Evolutionary conservation across 1,140 invertebrate genomes (phyloP).

Genomic region (Trachelipus rathkii): DNA sequence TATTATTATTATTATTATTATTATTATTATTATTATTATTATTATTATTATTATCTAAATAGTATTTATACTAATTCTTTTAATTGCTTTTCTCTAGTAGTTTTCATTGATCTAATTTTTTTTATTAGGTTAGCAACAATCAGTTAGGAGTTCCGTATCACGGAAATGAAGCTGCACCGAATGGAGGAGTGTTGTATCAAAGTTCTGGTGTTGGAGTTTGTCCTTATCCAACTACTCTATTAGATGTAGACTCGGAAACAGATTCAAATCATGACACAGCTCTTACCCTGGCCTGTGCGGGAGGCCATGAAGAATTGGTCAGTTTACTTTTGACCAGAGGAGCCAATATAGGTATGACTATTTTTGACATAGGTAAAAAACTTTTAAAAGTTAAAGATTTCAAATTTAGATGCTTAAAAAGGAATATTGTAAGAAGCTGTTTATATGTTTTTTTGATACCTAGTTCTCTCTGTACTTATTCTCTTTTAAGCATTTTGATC

Average conservation of each 20-base stretch:
- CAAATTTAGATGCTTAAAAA: too few relatives aligned
- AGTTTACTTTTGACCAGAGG: constrained; percentile 81
- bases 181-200: constrained; percentile 27
- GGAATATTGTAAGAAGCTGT: too few relatives aligned
- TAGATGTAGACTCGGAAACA: constrained; percentile 80
- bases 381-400: too few relatives aligned
- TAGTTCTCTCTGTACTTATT: too few relatives aligned
- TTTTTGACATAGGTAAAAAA: too few relatives aligned
- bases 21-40: too few relatives aligned
- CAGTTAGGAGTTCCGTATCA: constrained; percentile 37
- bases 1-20: neutral
- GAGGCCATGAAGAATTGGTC: constrained; percentile 92
- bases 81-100: neutral
- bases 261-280: constrained; percentile 98
- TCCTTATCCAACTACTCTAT: constrained; percentile 33
- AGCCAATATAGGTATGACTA: constrained; percentile 72
- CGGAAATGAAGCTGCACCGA: constrained; percentile 32
- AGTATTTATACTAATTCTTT: too few relatives aligned
- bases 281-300: constrained; percentile 91
- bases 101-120: neutral
- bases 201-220: constrained; percentile 33
- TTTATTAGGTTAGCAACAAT: constrained; percentile 31
- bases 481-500: too few relatives aligned
- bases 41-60: too few relatives aligned
- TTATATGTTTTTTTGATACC: too few relatives aligned